These are phyloP conservation scores for Hippopotamyrus pictus DNA, from an alignment of 2,797 vertebrate genomes.

Conservation along the genomic window DNA sequence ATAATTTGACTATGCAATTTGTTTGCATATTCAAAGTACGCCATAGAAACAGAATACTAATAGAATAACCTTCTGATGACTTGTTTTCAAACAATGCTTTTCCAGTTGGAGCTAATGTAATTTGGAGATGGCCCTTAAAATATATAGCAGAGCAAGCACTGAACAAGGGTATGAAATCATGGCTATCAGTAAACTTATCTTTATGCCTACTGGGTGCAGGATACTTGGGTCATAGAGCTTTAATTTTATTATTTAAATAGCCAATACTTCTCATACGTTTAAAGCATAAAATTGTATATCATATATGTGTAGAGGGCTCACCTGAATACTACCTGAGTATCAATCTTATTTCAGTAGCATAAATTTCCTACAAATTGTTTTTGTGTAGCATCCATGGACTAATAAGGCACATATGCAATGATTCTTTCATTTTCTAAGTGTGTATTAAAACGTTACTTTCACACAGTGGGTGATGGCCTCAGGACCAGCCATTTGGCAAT, in stretches of 20 bases:
- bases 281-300: not conserved
- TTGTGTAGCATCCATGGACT: not conserved
- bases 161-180: not conserved
- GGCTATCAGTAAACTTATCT: not conserved
- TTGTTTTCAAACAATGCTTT: not conserved
- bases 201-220: not conserved
- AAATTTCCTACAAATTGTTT: not conserved
- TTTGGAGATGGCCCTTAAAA: not conserved
- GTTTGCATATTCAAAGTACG: not conserved
- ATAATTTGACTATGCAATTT: not conserved
- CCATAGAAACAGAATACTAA: not conserved
- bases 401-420: not conserved
- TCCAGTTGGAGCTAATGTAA: not conserved
- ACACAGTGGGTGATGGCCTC: not conserved
- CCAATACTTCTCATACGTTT: not conserved
- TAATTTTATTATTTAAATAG: not conserved
- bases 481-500: not conserved
- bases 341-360: not conserved
- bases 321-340: not conserved
- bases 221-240: not conserved
- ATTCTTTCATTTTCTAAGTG: not conserved
- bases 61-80: not conserved
- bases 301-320: not conserved
- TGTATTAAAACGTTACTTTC: not conserved
- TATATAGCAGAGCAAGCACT: not conserved